Evolutionary conservation across 2,888 invertebrate genomes (phyloP), one percentile per base, ranked within the genome.

Genomic region (Seira sanloemensis): DNA sequence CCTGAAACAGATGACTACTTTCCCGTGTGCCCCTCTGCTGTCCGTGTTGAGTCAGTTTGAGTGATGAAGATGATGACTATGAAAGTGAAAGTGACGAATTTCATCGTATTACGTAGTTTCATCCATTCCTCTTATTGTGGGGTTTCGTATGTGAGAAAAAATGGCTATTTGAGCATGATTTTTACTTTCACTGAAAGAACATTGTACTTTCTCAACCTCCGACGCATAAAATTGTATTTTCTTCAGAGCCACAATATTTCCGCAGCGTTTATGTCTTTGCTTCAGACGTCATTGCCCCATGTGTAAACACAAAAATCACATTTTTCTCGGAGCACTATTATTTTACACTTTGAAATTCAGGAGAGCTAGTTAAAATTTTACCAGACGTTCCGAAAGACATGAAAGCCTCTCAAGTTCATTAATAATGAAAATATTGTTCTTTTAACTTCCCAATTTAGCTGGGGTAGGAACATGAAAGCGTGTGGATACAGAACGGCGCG

Each of bases 21-120:
- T 37, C 37, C 37, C 12, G 37, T 58, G 16, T 58, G 58, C 5
- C n/a, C n/a, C 58, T 18, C n/a, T 58, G 16, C 58, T 58, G 16
- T 58, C n/a, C 18, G 58, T 58, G 58, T 18, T 58, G 58, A n/a
- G 5, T 58, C 58, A n/a, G 58, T 9, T 58, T 58, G 58, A 58
- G 58, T 58, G 58, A 58, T 58, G 58, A 58, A 58, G 58, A 58
- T 58, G 58, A 58, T 18, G 58, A 58, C n/a, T 58, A 58, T 9
- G 58, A 58, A 58, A 58, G 16, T 58, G 58, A 58, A 7, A 16
- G n/a, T 58, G 58, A 58, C 58, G 58, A 58, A 58, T 58, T 58
- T 58, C 58, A 4, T 18, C 58, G 4, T 58, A 58, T 58, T 58
- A 58, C n/a, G 7, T 58, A 4, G 18, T 18, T 58, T 18, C 58